Base-by-base conservation (phyloP, 2,888 invertebrate genomes). In the Epiblema foenella region DNA sequence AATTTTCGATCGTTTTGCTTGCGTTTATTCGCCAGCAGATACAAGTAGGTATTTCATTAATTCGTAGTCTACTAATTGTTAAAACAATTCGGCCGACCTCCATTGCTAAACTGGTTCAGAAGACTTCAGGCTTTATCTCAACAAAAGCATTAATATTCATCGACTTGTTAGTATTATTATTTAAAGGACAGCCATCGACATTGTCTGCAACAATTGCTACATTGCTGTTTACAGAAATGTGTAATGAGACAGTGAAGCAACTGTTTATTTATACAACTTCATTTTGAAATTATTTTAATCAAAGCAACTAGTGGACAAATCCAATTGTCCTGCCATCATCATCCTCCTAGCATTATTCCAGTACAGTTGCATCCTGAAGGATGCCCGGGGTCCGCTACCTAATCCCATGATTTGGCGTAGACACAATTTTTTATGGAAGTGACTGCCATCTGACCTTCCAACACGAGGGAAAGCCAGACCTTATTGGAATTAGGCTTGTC, bases 1-100 rank as follows among this genome's bases (percentile, higher is more conserved):
- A 80, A 77, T 76, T 68, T 72, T 54, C 69, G 62, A 65, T 73
- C 78, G 73, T 77, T 77, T 79, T 77, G 80, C 77, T 78, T 78
- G 79, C 77, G 76, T 76, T 75, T 74, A 74, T 76, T 75, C 73
- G 73, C 68, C 74, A 76, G 75, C 77, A 78, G 78, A 78, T 75
- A 37, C n/a, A n/a, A 33, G 3, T 68, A 74, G 62, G 68, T 67
- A 71, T 69, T 73, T 69, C 56, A 18, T 62, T 66, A 60, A 65
- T 73, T 69, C 64, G 51, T 67, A 66, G 64, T 73, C 69, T 72
- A 65, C 66, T 75, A 77, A 69, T 76, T 76, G 79, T 79, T 74
- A 77, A 74, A 74, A 78, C 76, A 68, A 76, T 77, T 78, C 73
- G 74, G 72, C 66, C 74, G 79, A 76, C 78, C 77, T 78, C 74